These are phyloP conservation scores for Ceratina calcarata DNA, from an alignment of 1,140 invertebrate genomes.

Conservation along the genomic window DNA sequence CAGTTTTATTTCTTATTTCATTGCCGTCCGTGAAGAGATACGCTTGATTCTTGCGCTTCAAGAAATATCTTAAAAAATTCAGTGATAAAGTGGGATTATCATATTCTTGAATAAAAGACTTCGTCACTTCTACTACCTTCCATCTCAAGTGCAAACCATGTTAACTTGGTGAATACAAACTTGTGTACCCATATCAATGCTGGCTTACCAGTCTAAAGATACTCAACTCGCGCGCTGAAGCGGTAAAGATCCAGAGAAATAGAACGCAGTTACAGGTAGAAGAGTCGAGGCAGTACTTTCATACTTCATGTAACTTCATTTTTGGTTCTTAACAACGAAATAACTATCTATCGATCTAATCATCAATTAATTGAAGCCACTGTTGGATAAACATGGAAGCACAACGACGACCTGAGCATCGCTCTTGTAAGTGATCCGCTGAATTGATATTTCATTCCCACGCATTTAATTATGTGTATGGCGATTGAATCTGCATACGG, in stretches of 20 bases:
- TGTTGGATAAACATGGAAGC: conserved; percentile 25
- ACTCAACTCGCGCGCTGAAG: not conserved
- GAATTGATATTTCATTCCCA: not conserved
- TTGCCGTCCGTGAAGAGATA: not conserved
- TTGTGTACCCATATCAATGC: not conserved
- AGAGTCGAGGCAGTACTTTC: not conserved
- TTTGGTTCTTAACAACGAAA: no score
- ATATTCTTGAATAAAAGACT: no score
- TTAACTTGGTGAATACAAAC: not conserved
- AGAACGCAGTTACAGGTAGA: not conserved
- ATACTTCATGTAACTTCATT: no score
- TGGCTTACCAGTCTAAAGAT: not conserved
- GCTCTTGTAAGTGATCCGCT: conserved; percentile 38
- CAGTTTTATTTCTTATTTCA: not conserved
- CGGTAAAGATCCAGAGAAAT: not conserved
- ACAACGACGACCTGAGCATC: conserved; percentile 34
- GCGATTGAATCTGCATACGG: not conserved
- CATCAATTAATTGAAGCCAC: not conserved
- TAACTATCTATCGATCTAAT: no score
- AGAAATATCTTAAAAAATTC: not conserved
- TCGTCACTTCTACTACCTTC: no score
- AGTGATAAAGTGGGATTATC: no score
- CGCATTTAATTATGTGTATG: not conserved
- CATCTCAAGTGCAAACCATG: not conserved
- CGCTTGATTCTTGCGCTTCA: not conserved